Conservation (phyloP, 1,140 invertebrate genomes). For the Panulirus ornatus region DNA sequence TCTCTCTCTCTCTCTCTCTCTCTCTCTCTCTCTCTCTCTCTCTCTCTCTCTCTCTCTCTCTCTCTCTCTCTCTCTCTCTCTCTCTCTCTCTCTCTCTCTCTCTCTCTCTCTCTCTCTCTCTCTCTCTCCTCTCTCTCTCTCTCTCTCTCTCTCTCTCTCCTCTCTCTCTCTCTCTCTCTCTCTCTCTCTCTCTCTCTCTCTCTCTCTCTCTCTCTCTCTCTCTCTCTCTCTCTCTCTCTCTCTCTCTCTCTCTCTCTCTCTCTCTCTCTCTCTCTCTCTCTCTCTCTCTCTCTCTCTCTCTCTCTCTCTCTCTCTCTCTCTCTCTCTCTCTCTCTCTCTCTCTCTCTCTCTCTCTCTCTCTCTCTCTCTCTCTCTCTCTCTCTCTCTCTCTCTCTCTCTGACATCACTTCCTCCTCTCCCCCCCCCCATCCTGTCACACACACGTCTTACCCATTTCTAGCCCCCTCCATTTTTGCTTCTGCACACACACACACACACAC, state of each 20-base stretch:
- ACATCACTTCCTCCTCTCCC: background rate
- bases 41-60: background rate
- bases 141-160: background rate
- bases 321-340: slow-evolving; percentile 16
- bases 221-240: slow-evolving; percentile 14
- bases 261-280: background rate
- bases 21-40: background rate
- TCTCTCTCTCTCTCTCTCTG: background rate
- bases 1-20: background rate
- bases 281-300: slow-evolving; percentile 13
- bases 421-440: too few species aligned
- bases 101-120: background rate
- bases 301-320: slow-evolving; percentile 27
- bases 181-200: background rate
- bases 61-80: background rate
- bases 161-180: background rate
- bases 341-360: slow-evolving; percentile 21
- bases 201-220: background rate
- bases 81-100: slow-evolving; percentile 17
- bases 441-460: too few species aligned
- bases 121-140: background rate
- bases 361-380: slow-evolving; percentile 10
- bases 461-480: too few species aligned
- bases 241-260: slow-evolving; percentile 11
- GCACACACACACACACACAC: too few species aligned